Percentiles rank a stretch among this genome's conserved stretches.
These are phyloP conservation scores for Anas platyrhynchos DNA, from an alignment of 2,113 vertebrate species.

Conservation along the genomic window DNA sequence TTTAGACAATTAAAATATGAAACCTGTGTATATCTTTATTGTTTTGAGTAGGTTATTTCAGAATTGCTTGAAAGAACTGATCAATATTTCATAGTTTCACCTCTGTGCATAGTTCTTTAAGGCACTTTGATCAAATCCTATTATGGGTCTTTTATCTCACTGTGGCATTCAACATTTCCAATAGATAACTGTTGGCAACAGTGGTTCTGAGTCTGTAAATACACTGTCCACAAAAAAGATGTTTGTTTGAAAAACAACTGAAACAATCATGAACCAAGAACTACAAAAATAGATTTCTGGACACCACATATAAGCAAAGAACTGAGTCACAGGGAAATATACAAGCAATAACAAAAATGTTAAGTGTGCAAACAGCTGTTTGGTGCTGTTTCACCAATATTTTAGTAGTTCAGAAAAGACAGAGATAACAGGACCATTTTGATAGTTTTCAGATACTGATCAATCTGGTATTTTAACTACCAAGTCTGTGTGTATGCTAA, in stretches of 20 bases:
- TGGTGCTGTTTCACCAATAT: background rate
- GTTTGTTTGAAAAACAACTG: background rate
- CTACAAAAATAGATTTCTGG: conserved; percentile 16
- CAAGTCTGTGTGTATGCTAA: background rate
- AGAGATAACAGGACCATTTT: background rate
- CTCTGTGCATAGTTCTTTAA: conserved; percentile 20
- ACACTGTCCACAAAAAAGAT: background rate
- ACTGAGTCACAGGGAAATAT: background rate
- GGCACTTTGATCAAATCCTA: conserved; percentile 42
- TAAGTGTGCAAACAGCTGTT: background rate
- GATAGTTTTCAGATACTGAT: background rate
- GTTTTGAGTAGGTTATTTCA: conserved; percentile 15
- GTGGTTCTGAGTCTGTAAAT: conserved; percentile 14
- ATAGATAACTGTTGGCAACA: conserved; percentile 13
- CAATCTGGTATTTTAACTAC: background rate
- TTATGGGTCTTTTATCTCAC: conserved; percentile 26
- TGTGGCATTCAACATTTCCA: conserved; percentile 4
- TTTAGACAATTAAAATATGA: background rate
- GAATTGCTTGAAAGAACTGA: conserved; percentile 6
- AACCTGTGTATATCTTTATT: background rate
- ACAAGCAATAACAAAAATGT: background rate
- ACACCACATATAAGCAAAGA: conserved; percentile 10
- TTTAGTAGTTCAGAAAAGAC: background rate
- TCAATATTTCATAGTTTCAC: conserved; percentile 46
- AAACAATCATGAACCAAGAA: background rate